Conservation (phyloP, 2,797 vertebrate genomes). For the Craterocephalus amniculus region DNA sequence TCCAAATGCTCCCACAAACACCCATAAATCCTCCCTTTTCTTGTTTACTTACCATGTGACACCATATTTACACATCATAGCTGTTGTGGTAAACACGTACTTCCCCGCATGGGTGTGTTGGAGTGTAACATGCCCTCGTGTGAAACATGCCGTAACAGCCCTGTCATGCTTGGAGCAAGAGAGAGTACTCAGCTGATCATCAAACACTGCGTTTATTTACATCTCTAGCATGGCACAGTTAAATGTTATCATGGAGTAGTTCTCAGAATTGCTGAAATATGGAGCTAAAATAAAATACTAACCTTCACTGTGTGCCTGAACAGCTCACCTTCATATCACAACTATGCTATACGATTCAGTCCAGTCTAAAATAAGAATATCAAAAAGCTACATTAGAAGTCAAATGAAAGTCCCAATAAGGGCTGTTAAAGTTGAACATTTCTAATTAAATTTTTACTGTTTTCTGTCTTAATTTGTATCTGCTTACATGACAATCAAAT, state of each 20-base stretch:
- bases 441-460: no score
- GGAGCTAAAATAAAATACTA: not conserved
- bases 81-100: constrained; percentile 35
- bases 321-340: not conserved
- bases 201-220: constrained; percentile 5
- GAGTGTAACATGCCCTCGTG: constrained; percentile 10
- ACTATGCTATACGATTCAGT: not conserved
- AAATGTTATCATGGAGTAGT: not conserved
- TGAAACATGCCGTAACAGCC: constrained; percentile 6
- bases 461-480: not conserved
- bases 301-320: not conserved
- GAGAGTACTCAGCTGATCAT: not conserved
- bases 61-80: constrained; percentile 47
- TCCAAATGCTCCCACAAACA: constrained; percentile 61
- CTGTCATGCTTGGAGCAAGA: constrained; percentile 8
- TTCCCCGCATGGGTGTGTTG: constrained; percentile 25
- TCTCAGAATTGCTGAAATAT: constrained; percentile 1
- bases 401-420: not conserved
- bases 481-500: not conserved
- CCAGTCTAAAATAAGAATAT: not conserved
- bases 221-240: not conserved
- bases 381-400: not conserved
- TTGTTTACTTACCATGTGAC: constrained; percentile 55
- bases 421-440: no score
- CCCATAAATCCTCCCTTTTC: constrained; percentile 30